Conservation (phyloP, 2,888 invertebrate species). For the Orthosia gothica region DNA sequence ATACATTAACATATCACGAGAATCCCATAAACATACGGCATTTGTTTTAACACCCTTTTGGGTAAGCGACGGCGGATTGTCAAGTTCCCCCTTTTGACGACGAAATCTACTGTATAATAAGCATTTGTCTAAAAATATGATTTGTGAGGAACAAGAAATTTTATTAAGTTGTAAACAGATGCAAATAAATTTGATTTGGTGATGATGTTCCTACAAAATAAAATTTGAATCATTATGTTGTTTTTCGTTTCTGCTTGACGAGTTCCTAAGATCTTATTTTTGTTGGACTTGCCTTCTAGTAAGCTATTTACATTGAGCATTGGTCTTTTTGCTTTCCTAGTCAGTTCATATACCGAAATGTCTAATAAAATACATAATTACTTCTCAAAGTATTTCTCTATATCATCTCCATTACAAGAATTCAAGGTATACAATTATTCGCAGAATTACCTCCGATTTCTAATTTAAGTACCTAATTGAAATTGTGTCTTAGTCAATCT, state of each 20-base stretch:
- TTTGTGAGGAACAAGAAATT: constrained; percentile 45
- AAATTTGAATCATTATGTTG: not conserved
- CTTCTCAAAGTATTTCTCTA: too few species aligned
- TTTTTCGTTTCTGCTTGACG: not conserved
- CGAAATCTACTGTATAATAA: constrained; percentile 77
- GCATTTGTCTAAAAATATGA: constrained; percentile 68
- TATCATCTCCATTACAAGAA: too few species aligned
- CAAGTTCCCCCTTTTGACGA: constrained; percentile 79
- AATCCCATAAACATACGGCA: constrained; percentile 90
- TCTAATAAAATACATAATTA: too few species aligned
- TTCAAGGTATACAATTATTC: too few species aligned
- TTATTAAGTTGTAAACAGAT: constrained; percentile 27
- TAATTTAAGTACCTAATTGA: too few species aligned
- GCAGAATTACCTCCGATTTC: too few species aligned
- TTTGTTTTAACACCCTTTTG: constrained; percentile 88
- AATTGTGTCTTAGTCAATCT: too few species aligned
- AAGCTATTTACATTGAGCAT: too few species aligned
- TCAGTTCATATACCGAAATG: too few species aligned
- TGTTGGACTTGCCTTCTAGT: too few species aligned
- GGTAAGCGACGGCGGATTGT: constrained; percentile 78
- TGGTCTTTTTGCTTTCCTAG: too few species aligned
- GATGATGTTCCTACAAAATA: not conserved
- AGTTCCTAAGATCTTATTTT: too few species aligned
- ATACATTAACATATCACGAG: constrained; percentile 89
- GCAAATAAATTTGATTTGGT: constrained; percentile 24